Evolutionary conservation across 2,113 vertebrate genomes (phyloP), one percentile per base, ranked within the genome.

Genomic region (Marcusenius ussheri): DNA sequence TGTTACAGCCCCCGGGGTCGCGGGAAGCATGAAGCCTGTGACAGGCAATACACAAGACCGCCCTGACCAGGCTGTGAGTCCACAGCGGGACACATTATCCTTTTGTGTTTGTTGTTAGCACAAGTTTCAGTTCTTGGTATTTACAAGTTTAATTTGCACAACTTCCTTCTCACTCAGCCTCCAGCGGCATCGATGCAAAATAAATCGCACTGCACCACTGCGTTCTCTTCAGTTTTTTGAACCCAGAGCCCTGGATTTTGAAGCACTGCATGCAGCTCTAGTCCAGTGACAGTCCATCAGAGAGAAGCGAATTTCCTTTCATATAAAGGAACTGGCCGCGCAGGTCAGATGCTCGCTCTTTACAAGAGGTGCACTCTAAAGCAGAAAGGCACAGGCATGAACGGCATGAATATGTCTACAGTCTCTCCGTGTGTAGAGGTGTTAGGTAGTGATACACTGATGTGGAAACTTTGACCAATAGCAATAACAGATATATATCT

Each of bases 101-200:
- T 42, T 80, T 80, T 80, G 74, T 80, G 13, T 39, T 42, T 80
- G 35, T 42, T 80, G 31, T 80, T 39, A 80, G 15, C 15, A 42
- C 74, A 80, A 80, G 74, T 80, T 80, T 80, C 31, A 80, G 31
- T 80, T 80, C 15, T 80, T 80, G 74, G 74, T 80, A 80, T 80
- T 80, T 80, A 80, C 15, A 80, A 80, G 74, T 80, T 80, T 39
- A 80, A 80, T 42, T 17, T 80, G 35, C 74, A 19, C 74, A 39
- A 80, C 74, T 80, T 80, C 74, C 74, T 80, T 42, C 35, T 1
- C 35, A 15, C 74, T 80, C 35, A 8, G 31, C 74, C 35, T 80
- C 74, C 74, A 42, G 74, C 3, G 15, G 13, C 74, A 19, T 13
- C 10, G 1, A 7, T 11, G 13, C 74, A 39, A 77, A 77, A 39